Evolutionary conservation across 2,888 invertebrate genomes (phyloP), one percentile per base, ranked within the genome.

Genomic region (Erebia aethiops): DNA sequence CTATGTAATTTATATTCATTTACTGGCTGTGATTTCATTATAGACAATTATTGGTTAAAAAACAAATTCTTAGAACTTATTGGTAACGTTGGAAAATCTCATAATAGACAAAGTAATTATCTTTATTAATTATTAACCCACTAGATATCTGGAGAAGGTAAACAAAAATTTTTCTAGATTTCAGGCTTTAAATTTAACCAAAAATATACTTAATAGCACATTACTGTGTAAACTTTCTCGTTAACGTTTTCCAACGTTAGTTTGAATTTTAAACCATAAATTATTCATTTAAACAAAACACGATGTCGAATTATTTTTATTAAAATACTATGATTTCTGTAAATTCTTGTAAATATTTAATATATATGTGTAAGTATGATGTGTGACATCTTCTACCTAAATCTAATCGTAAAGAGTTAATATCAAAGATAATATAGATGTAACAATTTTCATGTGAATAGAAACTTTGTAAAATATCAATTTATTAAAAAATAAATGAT

Each of bases 401-500:
- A 86, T 86, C 84, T 87, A 85, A 84, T 87, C 88, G 90, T 91
- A 87, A 86, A 89, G 81, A 87, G 87, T 88, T 88, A 88, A 89
- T 90, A 91, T 89, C 88, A 90, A 85, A 81, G 77, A 75, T 78
- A 35, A 35, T 7, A 80, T 88, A 86, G 86, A 75, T 83, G 84
- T 88, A 89, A 88, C 81, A 79, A 89, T 89, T 91, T 91, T 86
- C 86, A 89, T 90, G 91, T 91, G 90, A 88, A 87, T 90, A 91
- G 86, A 83, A 74, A 87, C 88, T 90, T 90, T 91, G 89, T 92
- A 91, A 88, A 83, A 85, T 86, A 88, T 86, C 84, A 88, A 82
- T 89, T 90, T 88, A 91, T 83, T 90, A 91, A 88, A 89, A 73
- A 87, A 89, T 78, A 75, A 76, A 78, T 56, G 16, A 76, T 77